Conservation (phyloP, 1,140 invertebrate genomes). For the Drosophila bifasciata region DNA sequence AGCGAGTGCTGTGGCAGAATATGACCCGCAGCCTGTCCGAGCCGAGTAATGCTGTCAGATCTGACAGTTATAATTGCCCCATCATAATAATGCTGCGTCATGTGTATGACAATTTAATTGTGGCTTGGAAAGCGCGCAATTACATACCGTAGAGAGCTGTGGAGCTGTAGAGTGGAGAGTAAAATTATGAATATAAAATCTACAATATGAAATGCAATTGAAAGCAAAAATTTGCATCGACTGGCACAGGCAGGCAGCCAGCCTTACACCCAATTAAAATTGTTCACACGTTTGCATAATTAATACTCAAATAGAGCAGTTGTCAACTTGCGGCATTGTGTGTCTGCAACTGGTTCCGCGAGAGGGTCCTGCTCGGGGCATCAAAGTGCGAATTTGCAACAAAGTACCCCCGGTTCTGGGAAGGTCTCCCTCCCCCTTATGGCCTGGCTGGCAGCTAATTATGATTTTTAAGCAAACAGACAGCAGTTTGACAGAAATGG, state of each 20-base stretch:
- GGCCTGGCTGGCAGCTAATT: constrained; percentile 56
- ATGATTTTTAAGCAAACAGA: constrained; percentile 65
- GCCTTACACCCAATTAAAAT: constrained; percentile 82
- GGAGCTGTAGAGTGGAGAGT: not conserved
- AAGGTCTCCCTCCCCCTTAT: constrained; percentile 45
- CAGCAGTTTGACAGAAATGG: constrained; percentile 72
- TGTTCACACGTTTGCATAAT: constrained; percentile 82
- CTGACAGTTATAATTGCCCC: constrained; percentile 78
- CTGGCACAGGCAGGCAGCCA: constrained; percentile 49
- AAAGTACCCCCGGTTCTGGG: constrained; percentile 53
- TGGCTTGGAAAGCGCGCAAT: constrained; percentile 78
- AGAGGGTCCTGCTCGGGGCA: constrained; percentile 9
- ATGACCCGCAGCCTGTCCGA: constrained; percentile 23
- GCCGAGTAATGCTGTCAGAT: constrained; percentile 65
- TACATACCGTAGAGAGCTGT: constrained; percentile 51
- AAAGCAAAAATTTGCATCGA: constrained; percentile 73
- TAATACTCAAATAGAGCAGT: constrained; percentile 79
- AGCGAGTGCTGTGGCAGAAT: not conserved
- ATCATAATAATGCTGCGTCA: constrained; percentile 79
- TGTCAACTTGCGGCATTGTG: constrained; percentile 55
- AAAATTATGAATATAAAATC: constrained; percentile 29
- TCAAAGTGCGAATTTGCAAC: constrained; percentile 60
- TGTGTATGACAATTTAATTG: constrained; percentile 82
- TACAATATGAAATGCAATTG: constrained; percentile 60
- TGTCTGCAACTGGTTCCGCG: constrained; percentile 4